These are phyloP conservation scores for Nineta flava DNA, from an alignment of 2,888 invertebrate species.

Conservation along the genomic window DNA sequence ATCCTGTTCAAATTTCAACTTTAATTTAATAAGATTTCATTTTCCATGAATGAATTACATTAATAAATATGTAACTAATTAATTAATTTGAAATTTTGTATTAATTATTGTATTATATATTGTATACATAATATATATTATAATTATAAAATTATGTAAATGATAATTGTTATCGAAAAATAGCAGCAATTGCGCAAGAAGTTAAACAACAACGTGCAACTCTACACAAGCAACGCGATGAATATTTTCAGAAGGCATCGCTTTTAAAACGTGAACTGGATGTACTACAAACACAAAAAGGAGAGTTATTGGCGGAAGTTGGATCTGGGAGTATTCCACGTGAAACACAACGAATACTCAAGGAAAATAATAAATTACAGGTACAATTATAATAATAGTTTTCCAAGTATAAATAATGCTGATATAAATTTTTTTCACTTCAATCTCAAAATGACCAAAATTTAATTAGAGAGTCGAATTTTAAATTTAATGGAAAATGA, in stretches of 20 bases:
- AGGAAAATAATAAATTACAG: conserved; percentile 74
- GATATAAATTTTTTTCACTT: background rate
- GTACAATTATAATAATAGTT: conserved; percentile 31
- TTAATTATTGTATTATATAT: too few relatives aligned
- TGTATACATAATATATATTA: too few relatives aligned
- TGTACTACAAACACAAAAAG: conserved; percentile 60
- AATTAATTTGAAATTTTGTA: too few relatives aligned
- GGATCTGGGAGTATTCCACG: conserved; percentile 33
- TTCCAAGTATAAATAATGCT: background rate
- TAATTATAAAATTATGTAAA: too few relatives aligned
- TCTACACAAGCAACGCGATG: conserved; percentile 62
- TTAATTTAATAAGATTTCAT: too few relatives aligned
- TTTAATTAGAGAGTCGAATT: too few relatives aligned
- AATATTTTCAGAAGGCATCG: conserved; percentile 59
- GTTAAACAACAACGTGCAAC: conserved; percentile 69
- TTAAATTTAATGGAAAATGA: too few relatives aligned
- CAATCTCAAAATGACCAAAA: background rate
- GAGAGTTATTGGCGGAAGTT: conserved; percentile 55
- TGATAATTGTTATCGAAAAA: background rate
- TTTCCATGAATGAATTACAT: too few relatives aligned
- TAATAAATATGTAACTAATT: too few relatives aligned
- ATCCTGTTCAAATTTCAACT: too few relatives aligned
- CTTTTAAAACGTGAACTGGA: conserved; percentile 63
- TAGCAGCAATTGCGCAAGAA: conserved; percentile 60
- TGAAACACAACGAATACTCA: conserved; percentile 61